Evolutionary conservation across 2,888 invertebrate species (phyloP), one percentile per base, ranked within the genome.

Genomic region (Drosophila phalerata): DNA sequence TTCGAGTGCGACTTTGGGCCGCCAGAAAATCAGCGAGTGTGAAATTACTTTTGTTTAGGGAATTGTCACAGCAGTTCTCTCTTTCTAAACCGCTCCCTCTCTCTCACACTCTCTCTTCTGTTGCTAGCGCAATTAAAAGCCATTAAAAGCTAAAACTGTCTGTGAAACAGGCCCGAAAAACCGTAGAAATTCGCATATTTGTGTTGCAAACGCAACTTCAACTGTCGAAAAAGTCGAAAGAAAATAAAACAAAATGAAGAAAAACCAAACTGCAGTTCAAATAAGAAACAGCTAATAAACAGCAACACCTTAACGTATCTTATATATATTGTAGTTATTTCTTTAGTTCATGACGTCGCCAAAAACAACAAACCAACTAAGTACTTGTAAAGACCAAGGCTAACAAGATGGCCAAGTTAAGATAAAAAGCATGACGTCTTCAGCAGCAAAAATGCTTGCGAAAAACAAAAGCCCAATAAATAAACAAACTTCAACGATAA

Each of bases 21-120:
- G 69, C 65, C 73, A n/a, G 37, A 78, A 89, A 89, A 71, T 75
- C 90, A 90, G 55, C 88, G 77, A 90, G 89, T 90, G 90, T 90
- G 90, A 90, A 90, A 90, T 90, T 90, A 90, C 89, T 89, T 90
- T 89, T 83, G 86, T 85, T 83, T 81, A 70, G 74, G 66, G 28
- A 9, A 37, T 51, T 51, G 49, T 65, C 56, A 62, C 57, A 58
- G 58, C 42, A n/a, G 38, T 45, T 13, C 45, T 9, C 30, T 32
- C 8, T 10, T 15, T 25, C 22, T 19, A n/a, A 17, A 22, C 6
- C n/a, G n/a, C 22, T n/a, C 9, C 4, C n/a, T 51, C 9, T 9
- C 51, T 3, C n/a, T 15, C 22, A 25, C 15, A 10, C 37, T 5
- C 22, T 51, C 51, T 11, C 5, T 15, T 13, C 40, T n/a, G 43